Evolutionary conservation across 2,113 vertebrate genomes (phyloP).

Genomic region (Vimba vimba): DNA sequence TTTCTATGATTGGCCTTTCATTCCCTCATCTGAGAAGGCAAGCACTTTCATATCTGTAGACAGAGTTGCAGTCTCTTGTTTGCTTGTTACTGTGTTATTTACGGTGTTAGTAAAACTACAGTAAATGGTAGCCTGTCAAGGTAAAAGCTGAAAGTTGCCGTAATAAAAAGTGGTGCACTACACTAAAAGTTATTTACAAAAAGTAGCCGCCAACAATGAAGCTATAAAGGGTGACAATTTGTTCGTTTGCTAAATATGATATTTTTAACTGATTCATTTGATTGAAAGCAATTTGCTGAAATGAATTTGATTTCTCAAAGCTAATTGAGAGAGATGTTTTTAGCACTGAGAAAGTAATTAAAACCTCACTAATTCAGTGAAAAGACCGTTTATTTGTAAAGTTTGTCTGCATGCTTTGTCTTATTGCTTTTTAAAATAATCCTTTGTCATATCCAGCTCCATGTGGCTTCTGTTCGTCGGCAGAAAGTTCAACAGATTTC

Average conservation of each 20-base stretch:
- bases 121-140: background rate
- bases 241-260: background rate
- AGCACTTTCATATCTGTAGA: background rate
- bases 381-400: background rate
- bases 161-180: background rate
- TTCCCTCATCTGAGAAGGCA: background rate
- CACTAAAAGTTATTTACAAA: background rate
- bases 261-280: background rate
- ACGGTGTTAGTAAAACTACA: background rate
- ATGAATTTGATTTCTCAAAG: background rate
- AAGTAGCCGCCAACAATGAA: no score
- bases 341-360: background rate
- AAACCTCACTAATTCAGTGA: background rate
- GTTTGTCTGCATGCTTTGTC: background rate
- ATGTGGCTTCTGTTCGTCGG: background rate
- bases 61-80: background rate
- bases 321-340: background rate
- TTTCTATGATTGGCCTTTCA: background rate
- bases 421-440: background rate
- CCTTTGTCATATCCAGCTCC: background rate
- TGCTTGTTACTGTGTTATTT: background rate
- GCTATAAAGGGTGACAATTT: background rate
- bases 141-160: background rate
- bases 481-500: background rate
- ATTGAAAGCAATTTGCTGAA: background rate